Conservation (phyloP, 2,888 invertebrate genomes). For the Xestia xanthographa region DNA sequence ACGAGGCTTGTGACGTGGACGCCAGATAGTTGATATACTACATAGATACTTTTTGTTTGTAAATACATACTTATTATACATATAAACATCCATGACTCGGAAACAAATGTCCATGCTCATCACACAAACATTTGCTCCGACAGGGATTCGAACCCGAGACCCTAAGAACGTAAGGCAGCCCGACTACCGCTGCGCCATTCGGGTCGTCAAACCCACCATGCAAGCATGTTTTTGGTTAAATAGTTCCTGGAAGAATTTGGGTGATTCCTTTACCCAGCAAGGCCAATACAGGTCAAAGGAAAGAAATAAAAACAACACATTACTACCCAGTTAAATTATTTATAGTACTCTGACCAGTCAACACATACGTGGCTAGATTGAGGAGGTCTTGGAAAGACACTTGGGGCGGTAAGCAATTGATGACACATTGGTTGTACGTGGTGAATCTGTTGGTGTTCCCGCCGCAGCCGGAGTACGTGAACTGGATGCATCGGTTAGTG, state of each 20-base stretch:
- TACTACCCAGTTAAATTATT: slow-evolving; percentile 20
- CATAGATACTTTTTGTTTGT: no score
- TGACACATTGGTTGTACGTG: slow-evolving; percentile 16
- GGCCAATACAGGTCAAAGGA: neutral
- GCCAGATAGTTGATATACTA: no score
- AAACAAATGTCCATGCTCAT: no score
- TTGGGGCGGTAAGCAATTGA: neutral
- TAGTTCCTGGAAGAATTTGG: neutral
- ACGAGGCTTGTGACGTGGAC: no score
- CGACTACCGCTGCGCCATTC: no score
- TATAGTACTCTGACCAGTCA: neutral
- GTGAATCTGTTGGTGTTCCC: slow-evolving; percentile 31
- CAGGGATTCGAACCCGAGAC: no score
- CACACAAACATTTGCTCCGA: no score
- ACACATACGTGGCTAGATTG: neutral
- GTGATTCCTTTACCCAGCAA: neutral
- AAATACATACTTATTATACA: no score
- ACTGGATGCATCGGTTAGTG: slow-evolving; percentile 27
- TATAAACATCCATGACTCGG: no score
- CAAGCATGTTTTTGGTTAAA: no score
- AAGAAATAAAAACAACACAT: slow-evolving; percentile 3
- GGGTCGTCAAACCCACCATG: no score
- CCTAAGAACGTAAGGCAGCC: no score
- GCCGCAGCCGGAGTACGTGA: slow-evolving; percentile 40
- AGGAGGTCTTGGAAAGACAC: neutral